phyloP scores from a whole-genome alignment of 2,113 vertebrate species.

The Melanostigma gelatinosum region DNA sequence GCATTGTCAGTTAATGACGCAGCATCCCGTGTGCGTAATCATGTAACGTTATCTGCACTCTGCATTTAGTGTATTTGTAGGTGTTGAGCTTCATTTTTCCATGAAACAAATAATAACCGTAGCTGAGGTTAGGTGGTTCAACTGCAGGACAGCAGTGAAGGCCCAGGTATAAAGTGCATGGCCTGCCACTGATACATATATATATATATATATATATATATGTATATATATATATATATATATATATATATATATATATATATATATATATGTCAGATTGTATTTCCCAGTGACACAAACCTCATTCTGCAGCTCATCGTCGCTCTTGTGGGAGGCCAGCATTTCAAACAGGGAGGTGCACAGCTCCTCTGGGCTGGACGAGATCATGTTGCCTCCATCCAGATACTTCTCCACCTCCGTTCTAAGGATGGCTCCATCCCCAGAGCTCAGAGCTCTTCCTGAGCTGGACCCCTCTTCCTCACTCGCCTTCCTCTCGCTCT shows the following conservation, averaged over 20 bases:
- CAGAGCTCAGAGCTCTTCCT: slow-evolving; percentile 46
- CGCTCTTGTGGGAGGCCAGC: slow-evolving; percentile 91
- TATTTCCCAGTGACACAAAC: slow-evolving; percentile 70
- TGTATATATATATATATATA: not conserved
- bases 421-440: slow-evolving; percentile 85
- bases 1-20: no score
- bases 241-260: not conserved
- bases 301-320: slow-evolving; percentile 98
- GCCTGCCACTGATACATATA: not conserved
- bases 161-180: no score
- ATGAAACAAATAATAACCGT: no score
- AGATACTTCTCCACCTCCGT: slow-evolving; percentile 93
- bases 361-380: slow-evolving; percentile 91
- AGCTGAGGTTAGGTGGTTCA: no score
- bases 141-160: no score
- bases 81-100: no score
- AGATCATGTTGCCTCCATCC: slow-evolving; percentile 85
- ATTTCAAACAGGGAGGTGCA: slow-evolving; percentile 96
- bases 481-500: slow-evolving; percentile 69
- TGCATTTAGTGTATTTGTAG: no score
- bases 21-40: no score
- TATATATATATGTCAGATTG: not conserved
- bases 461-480: slow-evolving; percentile 76
- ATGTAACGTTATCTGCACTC: no score
- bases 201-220: not conserved